Evolutionary conservation across 2,113 vertebrate species (phyloP), one percentile per base, ranked within the genome.

Genomic region (Seriola dumerili): DNA sequence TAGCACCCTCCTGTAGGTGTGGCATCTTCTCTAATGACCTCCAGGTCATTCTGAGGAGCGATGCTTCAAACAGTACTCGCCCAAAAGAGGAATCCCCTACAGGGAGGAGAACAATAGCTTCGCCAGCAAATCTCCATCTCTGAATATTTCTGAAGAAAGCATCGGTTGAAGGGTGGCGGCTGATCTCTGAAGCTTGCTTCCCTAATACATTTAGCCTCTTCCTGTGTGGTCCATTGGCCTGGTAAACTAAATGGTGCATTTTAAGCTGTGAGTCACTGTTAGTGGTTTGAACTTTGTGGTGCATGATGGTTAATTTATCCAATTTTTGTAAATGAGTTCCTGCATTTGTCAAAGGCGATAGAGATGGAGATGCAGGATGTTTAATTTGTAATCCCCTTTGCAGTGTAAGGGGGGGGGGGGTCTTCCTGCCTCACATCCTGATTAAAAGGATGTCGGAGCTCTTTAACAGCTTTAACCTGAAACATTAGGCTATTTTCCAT

Each of bases 51-150:
- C 21, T 74, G 58, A 58, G 76, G 58, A 72, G 72, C 61, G 23
- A 8, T 2, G 19, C 81, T 85, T 80, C 73, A 36, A 80, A 75
- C 50, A 29, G 25, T 4, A 10, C 86, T 83, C 13, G 17, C 52
- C 58, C 40, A 32, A 67, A 74, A 75, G 78, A 92, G 73, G 85
- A 93, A 90, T 91, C 84, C 79, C 91, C 90, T 50, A 67, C 68
- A 67, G 90, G 61, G 90, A 76, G n/a, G 71, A 80, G 88, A 94
- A 94, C 92, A 94, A 94, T 92, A 70, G 91, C 83, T 86, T 72
- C 32, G 42, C 72, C 91, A 91, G 86, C 85, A 91, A 75, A 86
- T 81, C 64, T 61, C 73, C 67, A 78, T 86, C 77, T 71, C 71
- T 16, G 55, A 88, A 78, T 69, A 84, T 75, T 84, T 75, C 17